phyloP scores from a whole-genome alignment of 2,113 vertebrate species.

The zebrafish (Danio rerio) region GRCz12tu NC_133186.1:42204501-42205000 shows the following conservation, averaged over 20 bases:
- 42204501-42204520: too few relatives aligned
- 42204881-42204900: background rate
- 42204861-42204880: conserved; percentile 10
- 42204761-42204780: conserved; percentile 41
- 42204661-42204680: conserved; percentile 52
- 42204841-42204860: conserved; percentile 32
- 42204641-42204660: conserved; percentile 39
- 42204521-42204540: conserved; percentile 21
- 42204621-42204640: conserved; percentile 45
- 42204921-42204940: conserved; percentile 16
- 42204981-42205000: conserved; percentile 35
- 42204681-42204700: conserved; percentile 50
- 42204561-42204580: conserved; percentile 32
- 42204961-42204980: conserved; percentile 54
- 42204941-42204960: conserved; percentile 46
- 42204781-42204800: conserved; percentile 51
- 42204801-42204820: conserved; percentile 55
- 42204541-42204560: background rate
- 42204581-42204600: conserved; percentile 38
- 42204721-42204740: conserved; percentile 8
- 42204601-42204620: conserved; percentile 29
- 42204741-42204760: conserved; percentile 51
- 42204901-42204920: background rate
- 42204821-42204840: conserved; percentile 31
- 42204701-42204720: conserved; percentile 42